Evolutionary conservation across 2,888 invertebrate species (phyloP).

Genomic region (Tridacna crocea): DNA sequence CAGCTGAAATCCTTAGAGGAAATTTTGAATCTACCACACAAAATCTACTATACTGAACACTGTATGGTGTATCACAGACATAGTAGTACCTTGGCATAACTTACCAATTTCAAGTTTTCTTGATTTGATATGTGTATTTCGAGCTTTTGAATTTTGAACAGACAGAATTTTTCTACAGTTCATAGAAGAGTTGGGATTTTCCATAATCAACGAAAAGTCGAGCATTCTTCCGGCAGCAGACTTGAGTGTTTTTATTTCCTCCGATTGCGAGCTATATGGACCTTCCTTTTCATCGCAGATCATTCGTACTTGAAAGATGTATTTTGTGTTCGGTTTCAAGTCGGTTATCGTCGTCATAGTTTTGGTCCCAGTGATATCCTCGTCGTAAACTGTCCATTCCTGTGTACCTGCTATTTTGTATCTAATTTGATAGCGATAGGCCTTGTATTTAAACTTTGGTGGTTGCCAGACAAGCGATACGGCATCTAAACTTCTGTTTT

Average conservation of each 20-base stretch:
- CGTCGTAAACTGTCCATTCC: constrained; percentile 8
- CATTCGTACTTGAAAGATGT: constrained; percentile 24
- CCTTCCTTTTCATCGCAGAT: constrained; percentile 23
- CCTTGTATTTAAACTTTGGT: background rate
- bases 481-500: constrained; percentile 1
- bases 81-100: no score
- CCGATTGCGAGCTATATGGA: constrained; percentile 12
- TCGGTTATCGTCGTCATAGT: background rate
- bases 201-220: background rate
- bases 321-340: background rate
- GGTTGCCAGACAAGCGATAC: background rate
- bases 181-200: background rate
- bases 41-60: no score
- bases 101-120: constrained; percentile 17
- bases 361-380: background rate
- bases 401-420: constrained; percentile 1
- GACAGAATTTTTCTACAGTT: background rate
- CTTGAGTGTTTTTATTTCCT: background rate
- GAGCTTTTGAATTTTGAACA: background rate
- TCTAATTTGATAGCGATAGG: constrained; percentile 13
- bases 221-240: constrained; percentile 17
- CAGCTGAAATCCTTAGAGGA: no score
- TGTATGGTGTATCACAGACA: no score
- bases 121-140: background rate
- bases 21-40: no score